Percentiles rank a stretch among this genome's conserved stretches.
Evolutionary conservation across 2,888 invertebrate genomes (phyloP).

Genomic region (Petrolisthes cinctipes): DNA sequence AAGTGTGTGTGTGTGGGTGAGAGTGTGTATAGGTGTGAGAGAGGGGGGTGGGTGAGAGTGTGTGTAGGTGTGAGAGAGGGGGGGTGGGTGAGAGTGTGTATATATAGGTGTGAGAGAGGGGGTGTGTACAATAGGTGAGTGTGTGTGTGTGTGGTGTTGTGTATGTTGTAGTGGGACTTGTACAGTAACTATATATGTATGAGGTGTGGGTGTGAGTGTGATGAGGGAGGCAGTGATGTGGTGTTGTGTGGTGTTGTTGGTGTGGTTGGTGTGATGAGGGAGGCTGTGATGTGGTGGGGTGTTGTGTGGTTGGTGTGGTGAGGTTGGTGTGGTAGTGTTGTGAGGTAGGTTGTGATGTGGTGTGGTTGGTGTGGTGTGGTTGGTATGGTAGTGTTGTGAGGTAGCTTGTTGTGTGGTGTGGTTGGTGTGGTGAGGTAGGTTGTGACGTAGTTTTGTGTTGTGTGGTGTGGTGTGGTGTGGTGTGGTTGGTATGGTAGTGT

Average conservation of each 20-base stretch:
- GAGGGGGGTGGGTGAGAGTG: neutral
- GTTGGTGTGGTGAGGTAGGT: slow-evolving; percentile 2
- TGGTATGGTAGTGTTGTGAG: no score
- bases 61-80: neutral
- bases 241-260: neutral
- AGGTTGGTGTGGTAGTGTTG: neutral
- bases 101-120: neutral
- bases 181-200: no score
- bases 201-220: neutral
- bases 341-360: neutral
- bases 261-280: no score
- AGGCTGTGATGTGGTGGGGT: neutral
- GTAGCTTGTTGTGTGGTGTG: neutral
- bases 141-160: no score
- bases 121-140: no score
- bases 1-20: neutral
- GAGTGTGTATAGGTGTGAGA: neutral
- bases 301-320: neutral
- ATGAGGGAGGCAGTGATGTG: neutral
- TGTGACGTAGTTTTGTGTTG: neutral
- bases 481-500: no score
- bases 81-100: slow-evolving; percentile 5
- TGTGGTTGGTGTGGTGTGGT: neutral
- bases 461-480: neutral
- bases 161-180: no score